Base-by-base conservation (phyloP, 2,888 invertebrate genomes). In the Tetragnatha montana region DNA sequence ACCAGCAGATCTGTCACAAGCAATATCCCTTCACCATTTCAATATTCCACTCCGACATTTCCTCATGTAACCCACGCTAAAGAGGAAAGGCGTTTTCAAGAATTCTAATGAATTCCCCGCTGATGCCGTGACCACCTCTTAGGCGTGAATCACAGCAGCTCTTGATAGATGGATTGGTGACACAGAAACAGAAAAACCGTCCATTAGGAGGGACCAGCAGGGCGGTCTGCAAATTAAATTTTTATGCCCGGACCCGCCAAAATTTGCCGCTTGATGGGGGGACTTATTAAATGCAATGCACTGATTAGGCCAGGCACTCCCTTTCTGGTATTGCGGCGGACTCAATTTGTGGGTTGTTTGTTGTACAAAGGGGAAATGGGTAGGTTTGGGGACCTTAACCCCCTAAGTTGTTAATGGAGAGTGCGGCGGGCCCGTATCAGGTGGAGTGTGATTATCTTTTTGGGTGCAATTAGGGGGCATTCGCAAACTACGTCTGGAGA, bases 91-190 rank as follows among this genome's bases (percentile, higher is more conserved):
- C 81, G 87, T 81, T 82, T 87, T 81, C 87, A 71, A 50, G 75
- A 81, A 87, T 82, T 75, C 81, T 87, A 87, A 87, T 87, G 87
- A 87, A 87, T 87, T 87, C 71, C 79, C 71, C n/a, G n/a, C n/a
- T n/a, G n/a, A n/a, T 85, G 85, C 50, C 87, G 81, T 87, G 87
- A 87, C 87, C 87, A 87, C 87, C 81, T 87, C 75, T n/a, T n/a
- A 87, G 87, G 87, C 87, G 87, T 87, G 87, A 87, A 87, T 87
- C 87, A 87, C 81, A 47, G 75, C 81, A 19, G 74, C 81, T 76
- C 87, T 81, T 87, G 87, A 87, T 87, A 81, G 80, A 87, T 87
- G 87, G 80, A 87, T 87, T 82, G 87, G 76, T 78, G 87, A 87
- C 87, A 87, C 87, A 35, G 81, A 87, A 81, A 70, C 47, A 69